Conservation (phyloP, 2,113 vertebrate species). For the Myotis davidii region DNA sequence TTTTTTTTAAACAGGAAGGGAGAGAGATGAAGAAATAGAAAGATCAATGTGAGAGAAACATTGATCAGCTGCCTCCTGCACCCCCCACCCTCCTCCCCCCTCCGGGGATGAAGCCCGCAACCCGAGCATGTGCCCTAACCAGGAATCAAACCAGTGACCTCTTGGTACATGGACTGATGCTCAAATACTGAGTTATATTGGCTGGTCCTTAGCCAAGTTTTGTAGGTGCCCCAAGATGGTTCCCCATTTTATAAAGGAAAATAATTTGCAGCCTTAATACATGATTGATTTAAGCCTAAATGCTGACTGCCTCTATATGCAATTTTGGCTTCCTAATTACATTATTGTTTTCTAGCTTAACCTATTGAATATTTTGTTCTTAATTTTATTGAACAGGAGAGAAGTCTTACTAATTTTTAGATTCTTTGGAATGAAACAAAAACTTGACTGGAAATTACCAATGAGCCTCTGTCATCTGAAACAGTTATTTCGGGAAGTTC, state of each 20-base stretch:
- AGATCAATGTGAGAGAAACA: too few species aligned
- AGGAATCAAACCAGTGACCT: too few species aligned
- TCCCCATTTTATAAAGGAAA: conserved; percentile 2
- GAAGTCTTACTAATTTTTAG: conserved; percentile 3
- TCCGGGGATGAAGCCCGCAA: too few species aligned
- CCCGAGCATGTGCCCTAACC: too few species aligned
- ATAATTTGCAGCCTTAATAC: not conserved
- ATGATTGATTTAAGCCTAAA: not conserved
- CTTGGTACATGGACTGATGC: too few species aligned
- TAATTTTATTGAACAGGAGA: not conserved
- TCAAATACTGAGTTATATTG: too few species aligned
- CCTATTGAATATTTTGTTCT: not conserved
- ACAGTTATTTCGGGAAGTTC: not conserved
- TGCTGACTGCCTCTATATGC: not conserved
- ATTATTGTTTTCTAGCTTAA: not conserved
- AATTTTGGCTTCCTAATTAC: conserved; percentile 25
- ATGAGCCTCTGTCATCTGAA: not conserved
- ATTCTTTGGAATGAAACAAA: conserved; percentile 18
- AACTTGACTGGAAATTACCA: not conserved
- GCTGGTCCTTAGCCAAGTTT: not conserved
- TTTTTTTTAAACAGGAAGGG: too few species aligned
- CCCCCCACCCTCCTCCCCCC: too few species aligned
- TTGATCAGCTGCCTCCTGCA: too few species aligned
- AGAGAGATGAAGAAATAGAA: too few species aligned
- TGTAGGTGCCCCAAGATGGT: not conserved